phyloP scores from a whole-genome alignment of 2,888 invertebrate species.

The Priapulus caudatus region DNA sequence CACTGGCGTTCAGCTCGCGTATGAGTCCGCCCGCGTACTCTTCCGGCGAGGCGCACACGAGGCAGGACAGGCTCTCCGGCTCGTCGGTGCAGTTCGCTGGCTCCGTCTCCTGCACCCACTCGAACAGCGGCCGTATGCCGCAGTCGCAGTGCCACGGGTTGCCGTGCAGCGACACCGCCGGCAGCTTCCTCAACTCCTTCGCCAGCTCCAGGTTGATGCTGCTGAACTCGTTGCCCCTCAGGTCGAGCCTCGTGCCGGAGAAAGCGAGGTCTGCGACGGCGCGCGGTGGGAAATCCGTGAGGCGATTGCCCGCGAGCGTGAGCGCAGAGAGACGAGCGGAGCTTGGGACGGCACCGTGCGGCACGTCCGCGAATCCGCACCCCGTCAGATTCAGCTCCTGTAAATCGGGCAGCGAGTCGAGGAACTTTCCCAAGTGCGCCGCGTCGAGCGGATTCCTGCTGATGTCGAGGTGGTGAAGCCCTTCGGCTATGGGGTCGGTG shows the following conservation, averaged over 20 bases:
- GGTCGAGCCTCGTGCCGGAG: not conserved
- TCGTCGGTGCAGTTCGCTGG: slow-evolving; percentile 3
- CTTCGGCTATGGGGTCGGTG: not conserved
- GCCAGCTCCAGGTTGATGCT: not conserved
- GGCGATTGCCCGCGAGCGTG: not conserved
- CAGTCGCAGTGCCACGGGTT: not conserved
- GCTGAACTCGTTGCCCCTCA: not conserved
- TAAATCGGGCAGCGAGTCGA: not conserved
- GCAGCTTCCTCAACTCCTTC: not conserved
- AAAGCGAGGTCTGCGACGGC: not conserved
- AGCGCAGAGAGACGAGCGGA: not conserved
- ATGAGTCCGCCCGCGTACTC: not conserved
- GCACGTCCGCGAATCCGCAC: not conserved
- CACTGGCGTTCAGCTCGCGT: not conserved
- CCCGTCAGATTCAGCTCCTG: not conserved
- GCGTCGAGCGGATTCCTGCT: not conserved
- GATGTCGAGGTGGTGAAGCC: not conserved
- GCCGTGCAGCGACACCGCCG: not conserved
- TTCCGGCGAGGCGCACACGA: not conserved
- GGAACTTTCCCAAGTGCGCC: not conserved
- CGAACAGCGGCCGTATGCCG: not conserved
- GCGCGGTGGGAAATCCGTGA: not conserved
- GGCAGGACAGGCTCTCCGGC: not conserved
- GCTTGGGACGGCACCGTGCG: not conserved
- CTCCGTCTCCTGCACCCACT: not conserved